Base-by-base conservation (phyloP, 2,888 invertebrate genomes). In the Sericinus montela region DNA sequence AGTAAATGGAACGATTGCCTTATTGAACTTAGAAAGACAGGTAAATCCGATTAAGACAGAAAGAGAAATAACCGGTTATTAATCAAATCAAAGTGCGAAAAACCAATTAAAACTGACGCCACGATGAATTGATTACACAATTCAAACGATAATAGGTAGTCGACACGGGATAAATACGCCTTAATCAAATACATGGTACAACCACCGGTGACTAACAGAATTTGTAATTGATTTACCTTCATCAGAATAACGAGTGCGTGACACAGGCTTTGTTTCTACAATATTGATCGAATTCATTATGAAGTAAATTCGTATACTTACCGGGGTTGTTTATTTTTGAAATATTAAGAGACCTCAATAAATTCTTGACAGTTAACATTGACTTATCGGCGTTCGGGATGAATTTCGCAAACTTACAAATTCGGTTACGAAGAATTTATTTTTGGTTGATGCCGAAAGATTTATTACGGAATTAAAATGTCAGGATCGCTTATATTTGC, bases 31-130 rank as follows among this genome's bases (percentile, higher is more conserved):
- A 34, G 15, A 40, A 15, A 19, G 45, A 32, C 32, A 46, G 40
- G 23, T 46, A 23, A 28, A 50, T 5, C 9, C 5, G 59, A 59
- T 67, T 64, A 63, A 58, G 60, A 59, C 57, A 63, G 56, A 52
- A 56, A 60, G 54, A 57, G 56, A 56, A 60, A 59, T 60, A 62
- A 67, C 67, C 61, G 48, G 68, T 68, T 65, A 64, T 72, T 71
- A 71, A 72, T 74, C 67, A 70, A 69, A 68, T 57, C 45, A 45
- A 58, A 74, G 65, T 70, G 69, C 72, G 75, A 74, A 76, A 79
- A 80, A 71, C 69, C 74, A 80, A 82, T 82, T 80, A 77, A 77
- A 77, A 66, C 62, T 72, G 72, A 78, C 68, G 64, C 53, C 52
- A 38, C 54, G 62, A 67, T 62, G 52, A 53, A 54, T 50, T 54